phyloP scores from a whole-genome alignment of 1,140 invertebrate species.

The Heliconius congener region DNA sequence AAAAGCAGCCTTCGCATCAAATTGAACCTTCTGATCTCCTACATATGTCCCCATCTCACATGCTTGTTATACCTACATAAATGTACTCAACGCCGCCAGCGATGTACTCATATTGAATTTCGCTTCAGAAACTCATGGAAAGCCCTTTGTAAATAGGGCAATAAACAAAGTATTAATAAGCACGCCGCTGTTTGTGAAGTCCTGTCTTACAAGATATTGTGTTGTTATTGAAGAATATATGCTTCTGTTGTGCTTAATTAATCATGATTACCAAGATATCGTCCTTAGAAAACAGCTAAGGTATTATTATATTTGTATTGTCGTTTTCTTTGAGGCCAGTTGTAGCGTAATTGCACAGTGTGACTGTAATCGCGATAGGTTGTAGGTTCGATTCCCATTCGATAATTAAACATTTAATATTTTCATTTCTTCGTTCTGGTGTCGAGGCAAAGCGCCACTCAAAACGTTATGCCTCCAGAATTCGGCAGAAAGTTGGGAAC shows the following conservation, averaged over 20 bases:
- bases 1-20: slow-evolving; percentile 59
- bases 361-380: too few species aligned
- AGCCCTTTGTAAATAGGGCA: slow-evolving; percentile 38
- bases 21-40: slow-evolving; percentile 62
- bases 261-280: background rate
- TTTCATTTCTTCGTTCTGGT: too few species aligned
- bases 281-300: too few species aligned
- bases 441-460: too few species aligned
- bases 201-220: slow-evolving; percentile 11
- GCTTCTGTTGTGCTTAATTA: background rate
- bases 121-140: slow-evolving; percentile 34
- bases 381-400: too few species aligned
- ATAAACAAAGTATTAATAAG: slow-evolving; percentile 37
- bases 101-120: slow-evolving; percentile 42
- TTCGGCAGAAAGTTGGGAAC: too few species aligned
- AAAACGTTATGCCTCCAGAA: too few species aligned
- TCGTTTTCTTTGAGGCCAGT: too few species aligned
- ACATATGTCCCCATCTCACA: slow-evolving; percentile 33
- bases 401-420: too few species aligned
- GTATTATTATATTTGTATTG: too few species aligned
- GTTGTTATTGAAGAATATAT: background rate
- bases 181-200: slow-evolving; percentile 10
- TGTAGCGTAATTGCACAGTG: too few species aligned
- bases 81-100: slow-evolving; percentile 28
- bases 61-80: background rate